A percentile compares a stretch with the other conserved stretches of the same genome.
Conservation (phyloP, 2,797 vertebrate species). For the Capromys pilorides region DNA sequence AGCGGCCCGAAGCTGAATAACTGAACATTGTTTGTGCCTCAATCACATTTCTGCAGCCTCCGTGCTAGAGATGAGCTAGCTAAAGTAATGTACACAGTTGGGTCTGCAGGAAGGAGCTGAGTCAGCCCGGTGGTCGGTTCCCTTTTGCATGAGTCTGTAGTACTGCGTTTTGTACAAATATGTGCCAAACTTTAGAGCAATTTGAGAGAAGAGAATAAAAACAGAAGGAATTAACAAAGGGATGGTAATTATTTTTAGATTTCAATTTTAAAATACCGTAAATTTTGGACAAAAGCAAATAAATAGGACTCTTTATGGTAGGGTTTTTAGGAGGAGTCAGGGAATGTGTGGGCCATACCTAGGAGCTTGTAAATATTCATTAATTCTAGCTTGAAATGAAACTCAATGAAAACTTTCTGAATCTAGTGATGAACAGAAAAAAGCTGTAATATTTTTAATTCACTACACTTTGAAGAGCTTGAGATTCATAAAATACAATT, state of each 20-base stretch:
- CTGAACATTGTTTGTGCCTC: slow-evolving; percentile 50
- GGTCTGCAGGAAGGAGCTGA: not conserved
- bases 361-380: not conserved
- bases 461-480: not conserved
- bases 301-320: not conserved
- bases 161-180: not conserved
- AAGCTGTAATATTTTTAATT: not conserved
- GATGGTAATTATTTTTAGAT: not conserved
- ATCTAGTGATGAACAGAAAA: slow-evolving; percentile 17
- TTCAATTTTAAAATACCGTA: not conserved
- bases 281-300: not conserved
- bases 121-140: not conserved
- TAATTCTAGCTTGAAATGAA: slow-evolving; percentile 27
- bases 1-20: not conserved
- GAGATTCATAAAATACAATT: slow-evolving; percentile 45
- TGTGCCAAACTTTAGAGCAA: not conserved
- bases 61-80: not conserved
- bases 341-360: not conserved
- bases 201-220: slow-evolving; percentile 42
- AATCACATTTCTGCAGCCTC: slow-evolving; percentile 37
- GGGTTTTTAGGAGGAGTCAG: not conserved
- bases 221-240: not conserved
- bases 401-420: not conserved
- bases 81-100: not conserved
- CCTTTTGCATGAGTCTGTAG: not conserved